phyloP scores from a whole-genome alignment of 1,140 invertebrate species.

The Nebria ingens region DNA sequence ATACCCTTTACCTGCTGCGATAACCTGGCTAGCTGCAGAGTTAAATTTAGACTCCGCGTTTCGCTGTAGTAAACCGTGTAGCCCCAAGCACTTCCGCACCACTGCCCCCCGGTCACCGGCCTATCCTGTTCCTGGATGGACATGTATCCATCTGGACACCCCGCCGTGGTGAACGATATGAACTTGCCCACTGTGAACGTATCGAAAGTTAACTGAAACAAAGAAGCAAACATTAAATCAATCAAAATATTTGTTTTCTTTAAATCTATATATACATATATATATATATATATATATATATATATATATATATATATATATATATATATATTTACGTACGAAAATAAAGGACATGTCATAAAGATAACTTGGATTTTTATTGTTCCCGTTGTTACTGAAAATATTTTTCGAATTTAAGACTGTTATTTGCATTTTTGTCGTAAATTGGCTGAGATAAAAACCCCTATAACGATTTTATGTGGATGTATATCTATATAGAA shows the following conservation, averaged over 20 bases:
- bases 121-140: slow-evolving; percentile 60
- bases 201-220: slow-evolving; percentile 58
- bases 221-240: too few species aligned
- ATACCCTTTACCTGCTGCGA: slow-evolving; percentile 59
- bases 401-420: too few species aligned
- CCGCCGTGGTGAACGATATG: slow-evolving; percentile 60
- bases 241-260: too few species aligned
- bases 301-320: too few species aligned
- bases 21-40: slow-evolving; percentile 54
- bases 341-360: too few species aligned
- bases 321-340: too few species aligned
- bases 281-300: too few species aligned
- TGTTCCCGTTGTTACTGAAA: slow-evolving; percentile 20
- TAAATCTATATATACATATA: too few species aligned
- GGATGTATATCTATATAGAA: background rate
- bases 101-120: slow-evolving; percentile 63
- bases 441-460: background rate
- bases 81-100: slow-evolving; percentile 75
- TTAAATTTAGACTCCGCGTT: slow-evolving; percentile 64
- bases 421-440: background rate
- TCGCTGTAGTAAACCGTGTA: slow-evolving; percentile 80
- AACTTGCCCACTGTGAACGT: slow-evolving; percentile 66
- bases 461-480: background rate
- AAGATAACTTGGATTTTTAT: too few species aligned
- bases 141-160: slow-evolving; percentile 72